phyloP scores from a whole-genome alignment of 2,888 invertebrate genomes.

The Abscondita cerata region DNA sequence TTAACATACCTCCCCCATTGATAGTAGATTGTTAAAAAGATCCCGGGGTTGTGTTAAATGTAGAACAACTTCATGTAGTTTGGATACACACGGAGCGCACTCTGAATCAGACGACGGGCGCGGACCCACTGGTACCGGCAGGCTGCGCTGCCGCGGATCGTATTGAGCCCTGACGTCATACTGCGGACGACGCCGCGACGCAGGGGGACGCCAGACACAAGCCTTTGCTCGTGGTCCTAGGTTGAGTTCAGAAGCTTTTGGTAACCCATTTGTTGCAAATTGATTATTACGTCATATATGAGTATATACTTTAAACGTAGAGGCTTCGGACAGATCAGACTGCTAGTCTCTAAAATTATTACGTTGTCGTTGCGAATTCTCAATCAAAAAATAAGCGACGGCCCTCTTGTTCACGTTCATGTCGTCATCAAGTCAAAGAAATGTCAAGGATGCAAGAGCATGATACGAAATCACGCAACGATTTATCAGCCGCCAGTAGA shows the following conservation, averaged over 20 bases:
- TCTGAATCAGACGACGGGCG: conserved; percentile 69
- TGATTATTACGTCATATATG: conserved; percentile 29
- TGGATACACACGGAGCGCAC: conserved; percentile 62
- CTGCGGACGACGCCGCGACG: conserved; percentile 62
- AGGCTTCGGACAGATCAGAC: background rate
- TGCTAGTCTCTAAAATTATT: background rate
- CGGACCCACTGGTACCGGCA: conserved; percentile 66
- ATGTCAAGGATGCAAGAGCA: conserved; percentile 11
- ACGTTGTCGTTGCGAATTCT: background rate
- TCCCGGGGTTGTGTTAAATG: conserved; percentile 50
- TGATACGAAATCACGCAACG: background rate
- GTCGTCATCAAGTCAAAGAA: conserved; percentile 15
- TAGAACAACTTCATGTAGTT: conserved; percentile 51
- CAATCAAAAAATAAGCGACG: no score
- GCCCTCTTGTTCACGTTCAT: background rate
- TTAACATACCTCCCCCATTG: conserved; percentile 58
- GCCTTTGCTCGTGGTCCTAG: conserved; percentile 35
- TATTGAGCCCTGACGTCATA: conserved; percentile 69
- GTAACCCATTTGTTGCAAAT: conserved; percentile 28
- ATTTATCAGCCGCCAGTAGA: background rate
- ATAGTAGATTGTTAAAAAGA: conserved; percentile 34
- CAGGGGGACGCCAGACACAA: conserved; percentile 56
- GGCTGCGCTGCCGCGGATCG: conserved; percentile 56
- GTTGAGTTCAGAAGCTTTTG: conserved; percentile 33
- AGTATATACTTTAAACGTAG: background rate